These are phyloP conservation scores for Acrocephalus kingi DNA, from an alignment of 2,113 vertebrate genomes.

Conservation along the genomic window DNA sequence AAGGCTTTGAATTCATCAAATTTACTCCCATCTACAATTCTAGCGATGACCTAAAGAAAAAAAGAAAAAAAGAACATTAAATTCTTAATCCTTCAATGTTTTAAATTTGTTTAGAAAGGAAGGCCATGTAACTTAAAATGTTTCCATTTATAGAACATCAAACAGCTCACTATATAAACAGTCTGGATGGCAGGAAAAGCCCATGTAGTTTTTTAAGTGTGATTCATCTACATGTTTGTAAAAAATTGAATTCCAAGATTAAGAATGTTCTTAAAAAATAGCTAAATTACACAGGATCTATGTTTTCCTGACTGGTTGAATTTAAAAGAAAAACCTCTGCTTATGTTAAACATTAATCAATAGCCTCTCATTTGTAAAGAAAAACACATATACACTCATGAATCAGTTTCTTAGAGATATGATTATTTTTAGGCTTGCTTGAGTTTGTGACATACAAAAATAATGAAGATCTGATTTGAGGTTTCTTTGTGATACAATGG, in stretches of 20 bases:
- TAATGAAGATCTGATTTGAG: background rate
- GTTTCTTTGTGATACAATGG: background rate
- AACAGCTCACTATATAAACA: background rate
- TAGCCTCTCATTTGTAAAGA: background rate
- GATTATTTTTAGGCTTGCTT: background rate
- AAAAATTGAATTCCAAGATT: background rate
- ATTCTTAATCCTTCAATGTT: background rate
- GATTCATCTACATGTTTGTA: background rate
- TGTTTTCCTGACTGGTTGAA: background rate
- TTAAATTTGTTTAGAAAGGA: background rate
- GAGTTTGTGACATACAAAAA: background rate
- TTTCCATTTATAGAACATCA: background rate
- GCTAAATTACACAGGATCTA: background rate
- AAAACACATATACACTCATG: background rate
- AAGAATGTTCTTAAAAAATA: background rate
- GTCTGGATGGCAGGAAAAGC: background rate
- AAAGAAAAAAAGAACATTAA: slow-evolving; percentile 9
- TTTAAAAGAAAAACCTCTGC: background rate
- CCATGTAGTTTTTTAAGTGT: background rate
- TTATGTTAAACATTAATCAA: background rate
- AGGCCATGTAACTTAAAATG: background rate
- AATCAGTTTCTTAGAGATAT: background rate
- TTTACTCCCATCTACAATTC: slow-evolving; percentile 96
- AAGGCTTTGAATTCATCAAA: slow-evolving; percentile 97
- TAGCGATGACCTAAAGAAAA: slow-evolving; percentile 89